phyloP scores from a whole-genome alignment of 2,113 vertebrate genomes.

The Lipotes vexillifer region DNA sequence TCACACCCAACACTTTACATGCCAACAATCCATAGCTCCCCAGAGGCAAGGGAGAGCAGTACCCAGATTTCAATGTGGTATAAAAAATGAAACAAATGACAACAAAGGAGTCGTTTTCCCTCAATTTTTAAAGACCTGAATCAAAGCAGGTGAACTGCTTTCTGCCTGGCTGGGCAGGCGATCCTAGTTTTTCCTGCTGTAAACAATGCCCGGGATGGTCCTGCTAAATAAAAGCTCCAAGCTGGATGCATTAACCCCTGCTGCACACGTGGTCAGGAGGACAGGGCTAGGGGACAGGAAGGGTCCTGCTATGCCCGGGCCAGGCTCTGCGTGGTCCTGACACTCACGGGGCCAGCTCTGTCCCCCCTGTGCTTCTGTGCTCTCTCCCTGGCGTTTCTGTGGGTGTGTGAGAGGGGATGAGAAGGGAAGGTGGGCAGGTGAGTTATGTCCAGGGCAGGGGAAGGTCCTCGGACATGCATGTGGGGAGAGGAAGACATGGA shows the following conservation, averaged over 20 bases:
- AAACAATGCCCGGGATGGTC: neutral
- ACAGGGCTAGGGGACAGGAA: neutral
- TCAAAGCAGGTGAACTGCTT: neutral
- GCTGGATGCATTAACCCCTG: neutral
- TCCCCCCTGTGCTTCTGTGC: neutral
- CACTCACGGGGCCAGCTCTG: neutral
- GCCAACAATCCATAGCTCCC: no score
- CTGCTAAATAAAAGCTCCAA: neutral
- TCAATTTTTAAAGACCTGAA: neutral
- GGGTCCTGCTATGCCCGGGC: neutral
- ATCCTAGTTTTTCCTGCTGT: neutral
- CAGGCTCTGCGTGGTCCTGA: no score
- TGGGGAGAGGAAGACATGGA: no score
- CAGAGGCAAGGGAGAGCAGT: no score
- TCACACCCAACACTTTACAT: rapidly evolving
- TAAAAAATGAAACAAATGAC: neutral
- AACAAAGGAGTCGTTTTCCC: neutral
- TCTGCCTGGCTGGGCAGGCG: neutral
- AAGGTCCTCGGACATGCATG: no score
- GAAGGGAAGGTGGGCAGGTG: neutral
- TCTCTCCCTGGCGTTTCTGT: neutral
- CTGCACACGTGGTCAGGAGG: no score
- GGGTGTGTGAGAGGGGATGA: neutral
- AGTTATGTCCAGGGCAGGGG: neutral
- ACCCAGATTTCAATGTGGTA: neutral